Conservation (phyloP, 2,113 vertebrate genomes). For the Riparia riparia region DNA sequence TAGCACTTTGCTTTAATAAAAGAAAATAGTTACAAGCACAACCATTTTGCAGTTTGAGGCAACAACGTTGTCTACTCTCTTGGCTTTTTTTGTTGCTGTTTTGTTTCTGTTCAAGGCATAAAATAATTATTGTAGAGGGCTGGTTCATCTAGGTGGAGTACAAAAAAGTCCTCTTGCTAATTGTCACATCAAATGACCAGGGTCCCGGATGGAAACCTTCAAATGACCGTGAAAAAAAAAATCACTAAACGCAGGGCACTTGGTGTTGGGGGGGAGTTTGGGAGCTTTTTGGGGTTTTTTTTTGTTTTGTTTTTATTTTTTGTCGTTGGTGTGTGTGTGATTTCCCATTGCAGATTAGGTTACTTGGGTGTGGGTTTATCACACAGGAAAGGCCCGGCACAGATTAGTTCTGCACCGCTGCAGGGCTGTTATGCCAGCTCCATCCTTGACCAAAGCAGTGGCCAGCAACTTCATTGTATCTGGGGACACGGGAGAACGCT, state of each 20-base stretch:
- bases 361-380: conserved; percentile 75
- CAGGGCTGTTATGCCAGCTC: conserved; percentile 81
- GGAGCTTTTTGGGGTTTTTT: not conserved
- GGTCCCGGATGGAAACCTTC: conserved; percentile 78
- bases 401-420: conserved; percentile 88
- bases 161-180: conserved; percentile 88
- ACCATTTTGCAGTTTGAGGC: conserved; percentile 77
- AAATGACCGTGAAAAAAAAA: conserved; percentile 80
- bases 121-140: conserved; percentile 87
- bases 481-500: conserved; percentile 75
- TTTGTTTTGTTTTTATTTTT: not conserved
- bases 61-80: conserved; percentile 71
- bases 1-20: conserved; percentile 76
- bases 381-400: conserved; percentile 80
- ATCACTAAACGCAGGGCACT: conserved; percentile 67
- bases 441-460: conserved; percentile 81
- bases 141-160: conserved; percentile 77
- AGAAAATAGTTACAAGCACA: conserved; percentile 68
- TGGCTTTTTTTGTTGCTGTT: conserved; percentile 64
- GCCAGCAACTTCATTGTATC: conserved; percentile 81
- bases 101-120: conserved; percentile 75
- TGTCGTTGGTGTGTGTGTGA: not conserved
- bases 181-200: conserved; percentile 91
- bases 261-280: not conserved
- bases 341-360: conserved; percentile 80